Evolutionary conservation across 64 coral and sea anemone genomes (phyloP).

Genomic region (Trachythela sp.): DNA sequence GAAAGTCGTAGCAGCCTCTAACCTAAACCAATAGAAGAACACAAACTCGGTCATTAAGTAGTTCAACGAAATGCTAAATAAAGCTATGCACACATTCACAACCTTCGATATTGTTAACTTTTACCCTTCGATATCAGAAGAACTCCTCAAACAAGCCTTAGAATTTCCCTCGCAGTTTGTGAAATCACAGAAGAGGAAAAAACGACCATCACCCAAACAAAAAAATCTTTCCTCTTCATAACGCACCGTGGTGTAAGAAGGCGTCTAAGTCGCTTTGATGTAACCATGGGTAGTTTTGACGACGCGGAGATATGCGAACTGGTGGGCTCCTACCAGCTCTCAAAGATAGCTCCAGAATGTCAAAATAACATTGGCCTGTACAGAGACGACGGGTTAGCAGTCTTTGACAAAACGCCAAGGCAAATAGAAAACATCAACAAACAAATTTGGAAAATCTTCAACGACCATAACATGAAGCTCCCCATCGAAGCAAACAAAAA

Average conservation of each 20-base stretch:
- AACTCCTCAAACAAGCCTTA: neutral
- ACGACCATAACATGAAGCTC: no score
- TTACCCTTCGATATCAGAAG: neutral
- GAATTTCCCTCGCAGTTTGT: neutral
- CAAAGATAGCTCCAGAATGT: no score
- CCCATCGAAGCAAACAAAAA: no score
- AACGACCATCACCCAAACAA: neutral
- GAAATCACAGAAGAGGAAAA: neutral
- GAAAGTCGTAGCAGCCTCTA: neutral
- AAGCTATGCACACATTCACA: neutral
- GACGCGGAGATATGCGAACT: neutral
- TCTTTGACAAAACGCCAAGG: no score
- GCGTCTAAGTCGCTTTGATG: neutral
- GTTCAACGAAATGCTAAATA: neutral
- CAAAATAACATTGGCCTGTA: no score
- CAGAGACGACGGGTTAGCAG: no score
- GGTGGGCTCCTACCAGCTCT: no score
- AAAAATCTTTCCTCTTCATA: neutral
- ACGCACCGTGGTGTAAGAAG: neutral
- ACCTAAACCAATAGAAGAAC: neutral
- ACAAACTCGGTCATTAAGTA: neutral
- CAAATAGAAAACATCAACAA: no score
- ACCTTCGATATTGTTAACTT: neutral
- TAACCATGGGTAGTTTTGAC: no score
- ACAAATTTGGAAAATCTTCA: no score